These are phyloP conservation scores for Zygogramma bicolorata DNA, from an alignment of 2,888 invertebrate genomes.

Conservation along the genomic window DNA sequence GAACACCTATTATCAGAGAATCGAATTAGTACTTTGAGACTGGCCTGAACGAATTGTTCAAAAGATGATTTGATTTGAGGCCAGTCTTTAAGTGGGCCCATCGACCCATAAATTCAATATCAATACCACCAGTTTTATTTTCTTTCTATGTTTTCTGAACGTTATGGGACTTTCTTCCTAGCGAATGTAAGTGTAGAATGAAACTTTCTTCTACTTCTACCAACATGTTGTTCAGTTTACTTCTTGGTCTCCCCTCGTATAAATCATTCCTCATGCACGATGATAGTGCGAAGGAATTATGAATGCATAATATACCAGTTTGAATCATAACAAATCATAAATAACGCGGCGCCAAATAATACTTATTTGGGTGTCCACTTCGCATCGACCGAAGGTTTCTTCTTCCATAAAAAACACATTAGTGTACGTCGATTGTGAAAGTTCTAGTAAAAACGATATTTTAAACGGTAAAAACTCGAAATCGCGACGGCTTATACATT, in stretches of 20 bases:
- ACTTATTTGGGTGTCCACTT: not conserved
- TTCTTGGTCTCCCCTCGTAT: not conserved
- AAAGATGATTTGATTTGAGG: too few species aligned
- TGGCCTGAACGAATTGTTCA: too few species aligned
- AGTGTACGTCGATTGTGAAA: slow-evolving; percentile 19
- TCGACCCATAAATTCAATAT: too few species aligned
- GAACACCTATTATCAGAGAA: too few species aligned
- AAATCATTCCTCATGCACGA: not conserved
- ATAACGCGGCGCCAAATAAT: slow-evolving; percentile 18
- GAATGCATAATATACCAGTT: slow-evolving; percentile 33
- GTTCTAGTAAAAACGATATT: slow-evolving; percentile 27
- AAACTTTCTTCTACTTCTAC: too few species aligned
- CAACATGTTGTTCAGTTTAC: too few species aligned
- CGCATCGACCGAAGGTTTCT: not conserved
- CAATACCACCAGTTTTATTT: too few species aligned
- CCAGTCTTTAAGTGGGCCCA: too few species aligned
- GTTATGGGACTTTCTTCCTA: too few species aligned
- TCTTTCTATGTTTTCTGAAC: too few species aligned
- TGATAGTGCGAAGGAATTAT: not conserved
- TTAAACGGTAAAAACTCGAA: slow-evolving; percentile 18
- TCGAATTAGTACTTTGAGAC: too few species aligned
- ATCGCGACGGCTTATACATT: slow-evolving; percentile 15
- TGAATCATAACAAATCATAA: slow-evolving; percentile 37
- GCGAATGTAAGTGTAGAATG: too few species aligned
- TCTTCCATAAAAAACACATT: slow-evolving; percentile 17